phyloP scores from a whole-genome alignment of 2,797 vertebrate genomes.

The Lagocephalus sceleratus region DNA sequence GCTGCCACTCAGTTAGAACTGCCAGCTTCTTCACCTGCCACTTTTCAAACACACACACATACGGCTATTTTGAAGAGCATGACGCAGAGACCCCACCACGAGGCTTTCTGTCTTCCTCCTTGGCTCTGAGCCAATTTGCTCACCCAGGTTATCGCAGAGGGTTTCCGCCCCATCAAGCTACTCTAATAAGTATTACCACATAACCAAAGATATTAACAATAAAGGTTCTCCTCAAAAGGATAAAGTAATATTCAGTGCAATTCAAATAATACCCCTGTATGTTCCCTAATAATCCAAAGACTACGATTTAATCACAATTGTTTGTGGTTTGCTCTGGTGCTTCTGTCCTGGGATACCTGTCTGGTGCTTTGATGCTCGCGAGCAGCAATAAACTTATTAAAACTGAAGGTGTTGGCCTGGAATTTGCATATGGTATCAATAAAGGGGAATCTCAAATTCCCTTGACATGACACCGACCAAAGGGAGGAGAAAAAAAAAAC shows the following conservation, averaged over 20 bases:
- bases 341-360: conserved; percentile 19
- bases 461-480: not conserved
- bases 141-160: conserved; percentile 28
- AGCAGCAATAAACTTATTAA: conserved; percentile 17
- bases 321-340: conserved; percentile 24
- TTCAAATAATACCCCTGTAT: conserved; percentile 14
- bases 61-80: conserved; percentile 43
- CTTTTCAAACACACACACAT: conserved; percentile 31
- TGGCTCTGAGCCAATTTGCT: conserved; percentile 41
- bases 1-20: conserved; percentile 54
- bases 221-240: conserved; percentile 8
- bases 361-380: conserved; percentile 9
- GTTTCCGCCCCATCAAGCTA: conserved; percentile 30
- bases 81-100: conserved; percentile 42
- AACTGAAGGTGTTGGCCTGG: not conserved
- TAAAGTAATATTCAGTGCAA: conserved; percentile 16
- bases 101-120: conserved; percentile 45
- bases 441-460: not conserved
- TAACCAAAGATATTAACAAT: conserved; percentile 28
- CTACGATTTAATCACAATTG: conserved; percentile 24
- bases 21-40: conserved; percentile 45
- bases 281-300: conserved; percentile 20
- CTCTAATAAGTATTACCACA: not conserved
- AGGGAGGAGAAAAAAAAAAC: conserved; percentile 1
- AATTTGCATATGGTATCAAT: conserved; percentile 1